Conservation (phyloP, 2,888 invertebrate species). For the Lasioglossum zephyrum region DNA sequence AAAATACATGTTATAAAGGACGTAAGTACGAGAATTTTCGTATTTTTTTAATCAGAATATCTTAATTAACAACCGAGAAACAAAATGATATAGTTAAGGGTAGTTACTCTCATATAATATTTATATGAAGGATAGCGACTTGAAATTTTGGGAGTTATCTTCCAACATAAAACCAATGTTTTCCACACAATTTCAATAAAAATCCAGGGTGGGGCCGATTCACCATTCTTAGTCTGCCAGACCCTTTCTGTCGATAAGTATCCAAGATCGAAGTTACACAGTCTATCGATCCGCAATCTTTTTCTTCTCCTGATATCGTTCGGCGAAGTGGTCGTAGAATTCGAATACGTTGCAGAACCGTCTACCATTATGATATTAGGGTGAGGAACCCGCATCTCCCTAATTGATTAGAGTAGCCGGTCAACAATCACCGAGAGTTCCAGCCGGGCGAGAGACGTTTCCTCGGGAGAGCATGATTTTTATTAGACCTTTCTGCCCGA, state of each 20-base stretch:
- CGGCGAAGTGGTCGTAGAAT: background rate
- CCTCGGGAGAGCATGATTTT: background rate
- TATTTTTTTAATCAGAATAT: no score
- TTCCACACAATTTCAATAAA: no score
- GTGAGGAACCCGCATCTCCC: background rate
- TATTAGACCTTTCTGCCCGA: background rate
- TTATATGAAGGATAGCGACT: no score
- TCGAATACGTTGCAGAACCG: background rate
- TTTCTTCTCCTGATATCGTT: background rate
- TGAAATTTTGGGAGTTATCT: no score
- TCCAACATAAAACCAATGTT: no score
- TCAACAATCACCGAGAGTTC: background rate
- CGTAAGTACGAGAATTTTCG: no score
- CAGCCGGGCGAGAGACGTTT: background rate
- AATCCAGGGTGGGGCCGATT: no score
- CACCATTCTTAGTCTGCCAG: no score
- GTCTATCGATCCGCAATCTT: background rate
- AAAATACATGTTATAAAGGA: no score
- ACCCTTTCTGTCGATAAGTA: background rate
- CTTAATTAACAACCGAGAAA: no score
- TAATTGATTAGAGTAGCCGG: constrained; percentile 27
- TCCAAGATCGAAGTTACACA: background rate
- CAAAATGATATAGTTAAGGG: no score
- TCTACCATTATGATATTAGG: constrained; percentile 24
- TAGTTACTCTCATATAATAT: no score